Evolutionary conservation across 2,888 invertebrate species (phyloP), one percentile per base, ranked within the genome.

Genomic region (Drosophila maculinotata): DNA sequence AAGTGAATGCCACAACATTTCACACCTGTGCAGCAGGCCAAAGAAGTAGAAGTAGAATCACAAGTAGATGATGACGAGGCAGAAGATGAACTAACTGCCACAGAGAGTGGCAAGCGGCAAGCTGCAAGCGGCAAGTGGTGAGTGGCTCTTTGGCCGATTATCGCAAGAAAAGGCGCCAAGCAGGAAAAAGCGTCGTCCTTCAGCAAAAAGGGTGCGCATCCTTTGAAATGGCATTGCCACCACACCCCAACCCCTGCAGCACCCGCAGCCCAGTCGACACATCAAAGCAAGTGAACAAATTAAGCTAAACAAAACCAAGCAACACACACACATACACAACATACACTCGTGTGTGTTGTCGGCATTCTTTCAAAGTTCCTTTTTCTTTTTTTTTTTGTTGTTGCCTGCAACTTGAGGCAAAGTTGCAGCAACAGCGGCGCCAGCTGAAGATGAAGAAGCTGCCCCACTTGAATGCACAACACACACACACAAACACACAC

Each of bases 281-380:
- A 87, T 81, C 81, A 81, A 81, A 81, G 81, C 88, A 72, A 85
- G 79, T 85, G 79, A 66, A 68, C 88, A 81, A 81, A 81, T 81
- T 87, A 81, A 82, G 81, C 81, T 87, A 85, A 81, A 75, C 88
- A 85, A 81, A 81, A 85, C 86, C 82, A 71, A 81, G 79, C 79
- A 84, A 52, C 35, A 42, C 28, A 44, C 44, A 44, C 48, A 35
- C 36, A 30, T 48, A 63, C 48, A 20, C 9, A 33, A 20, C 35
- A 14, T 20, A 4, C 14, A 41, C 44, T 33, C 17, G 17, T 36
- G 48, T 39, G 62, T 64, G 59, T 60, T 83, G 87, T 69, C 87
- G 85, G 82, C 78, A 69, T 84, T 73, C 82, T 84, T 87, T 68
- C 38, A 87, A 84, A 77, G 81, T 31, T 45, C 45, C 30, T 35